phyloP scores from a whole-genome alignment of 2,888 invertebrate species.

The Halictus quadricinctus region DNA sequence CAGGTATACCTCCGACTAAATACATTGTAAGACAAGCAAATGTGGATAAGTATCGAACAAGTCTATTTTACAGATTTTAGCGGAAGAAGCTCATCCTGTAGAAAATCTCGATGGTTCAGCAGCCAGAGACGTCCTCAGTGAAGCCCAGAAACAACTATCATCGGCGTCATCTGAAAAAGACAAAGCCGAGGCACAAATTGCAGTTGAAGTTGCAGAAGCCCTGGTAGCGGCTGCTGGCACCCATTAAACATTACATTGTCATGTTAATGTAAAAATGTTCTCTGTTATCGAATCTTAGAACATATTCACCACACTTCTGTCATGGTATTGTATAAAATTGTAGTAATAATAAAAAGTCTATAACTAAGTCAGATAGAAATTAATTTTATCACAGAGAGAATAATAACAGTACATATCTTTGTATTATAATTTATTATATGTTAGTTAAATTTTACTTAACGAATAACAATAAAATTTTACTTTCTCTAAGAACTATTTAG shows the following conservation, averaged over 20 bases:
- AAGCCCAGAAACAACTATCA: constrained; percentile 91
- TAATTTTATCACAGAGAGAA: not conserved
- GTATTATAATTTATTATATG: constrained; percentile 52
- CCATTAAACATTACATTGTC: constrained; percentile 81
- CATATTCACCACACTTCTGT: constrained; percentile 45
- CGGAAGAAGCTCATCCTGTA: constrained; percentile 96
- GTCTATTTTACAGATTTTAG: constrained; percentile 87
- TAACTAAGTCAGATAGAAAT: constrained; percentile 23
- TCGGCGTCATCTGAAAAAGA: constrained; percentile 93
- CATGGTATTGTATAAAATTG: constrained; percentile 51
- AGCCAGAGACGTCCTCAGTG: constrained; percentile 91
- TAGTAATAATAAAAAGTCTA: constrained; percentile 62
- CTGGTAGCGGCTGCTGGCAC: constrained; percentile 90
- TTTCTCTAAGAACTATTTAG: constrained; percentile 55
- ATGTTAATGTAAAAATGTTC: constrained; percentile 37
- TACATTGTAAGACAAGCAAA: not conserved
- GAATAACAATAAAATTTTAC: constrained; percentile 44
- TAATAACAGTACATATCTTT: constrained; percentile 15
- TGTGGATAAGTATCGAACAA: not conserved
- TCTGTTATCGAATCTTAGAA: constrained; percentile 42
- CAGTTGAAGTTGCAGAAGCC: constrained; percentile 97
- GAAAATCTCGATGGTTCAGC: constrained; percentile 92
- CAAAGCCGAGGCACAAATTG: constrained; percentile 95
- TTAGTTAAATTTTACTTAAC: constrained; percentile 46
- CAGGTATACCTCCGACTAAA: constrained; percentile 85